Evolutionary conservation across 2,888 invertebrate genomes (phyloP), one percentile per base, ranked within the genome.

Genomic region (Bombylius major): DNA sequence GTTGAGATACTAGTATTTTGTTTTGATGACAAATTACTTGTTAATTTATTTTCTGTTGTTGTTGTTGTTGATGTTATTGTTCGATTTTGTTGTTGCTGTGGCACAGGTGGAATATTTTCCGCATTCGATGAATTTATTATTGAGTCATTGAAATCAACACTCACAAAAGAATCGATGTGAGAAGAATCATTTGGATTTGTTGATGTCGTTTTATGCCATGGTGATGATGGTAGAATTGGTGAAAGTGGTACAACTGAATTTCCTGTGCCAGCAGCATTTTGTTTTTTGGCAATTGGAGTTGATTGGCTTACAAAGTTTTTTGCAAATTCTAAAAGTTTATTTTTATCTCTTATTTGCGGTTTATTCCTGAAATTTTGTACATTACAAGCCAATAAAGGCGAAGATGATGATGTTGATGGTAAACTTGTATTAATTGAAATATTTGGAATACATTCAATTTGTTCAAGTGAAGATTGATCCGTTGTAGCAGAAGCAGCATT

Each of bases 41-140:
- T 42, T 11, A 11, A 4, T 11, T 11, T 42, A 11, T 8, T 11
- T 4, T 11, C 6, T 36, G 36, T 6, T 8, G 36, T 6, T 36
- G 36, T 5, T 36, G 7, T 9, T 9, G 7, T 5, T 8, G 4
- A 11, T 4, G 39, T 42, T 42, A 11, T 42, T 11, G 39, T 11
- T 42, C 11, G 8, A 8, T 42, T 11, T 36, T 36, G 7, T 36
- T 36, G 7, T 8, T 36, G 7, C 1, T 36, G 7, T 36, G 1
- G 6, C 4, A 11, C 4, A 0, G 71, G 72, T 0, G 69, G 63
- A 14, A 64, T 57, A 60, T 71, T 71, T 61, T 71, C 71, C 5
- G 63, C 64, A 58, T 71, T 67, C 0, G 71, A 71, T 11, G 3
- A 8, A 42, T 42, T 36, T 36, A 36, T 42, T 11, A 23, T 23